Evolutionary conservation across 2,888 invertebrate species (phyloP).

Genomic region (Parochlus steinenii): DNA sequence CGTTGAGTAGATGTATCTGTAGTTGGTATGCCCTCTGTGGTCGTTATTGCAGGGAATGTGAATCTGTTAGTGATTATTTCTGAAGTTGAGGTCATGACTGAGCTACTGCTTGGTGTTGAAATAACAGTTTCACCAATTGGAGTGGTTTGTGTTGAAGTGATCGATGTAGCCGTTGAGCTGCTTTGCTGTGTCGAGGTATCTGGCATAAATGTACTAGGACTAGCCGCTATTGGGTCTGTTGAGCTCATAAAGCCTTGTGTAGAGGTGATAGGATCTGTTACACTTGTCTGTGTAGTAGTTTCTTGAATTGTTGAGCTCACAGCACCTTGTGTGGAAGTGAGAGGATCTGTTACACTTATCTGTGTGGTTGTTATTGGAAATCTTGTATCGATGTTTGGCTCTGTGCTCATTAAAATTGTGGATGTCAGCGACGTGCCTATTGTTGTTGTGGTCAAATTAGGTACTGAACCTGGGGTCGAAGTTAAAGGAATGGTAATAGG

Average conservation of each 20-base stretch:
- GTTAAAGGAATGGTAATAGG: conserved; percentile 13
- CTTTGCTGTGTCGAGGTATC: background rate
- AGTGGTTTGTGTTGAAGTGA: background rate
- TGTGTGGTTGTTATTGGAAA: background rate
- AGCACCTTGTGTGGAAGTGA: too few species aligned
- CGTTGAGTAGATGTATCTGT: conserved; percentile 3
- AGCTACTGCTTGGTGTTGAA: background rate
- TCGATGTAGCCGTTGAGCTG: background rate
- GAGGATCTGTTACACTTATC: too few species aligned
- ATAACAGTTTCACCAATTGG: background rate
- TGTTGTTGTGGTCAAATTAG: background rate
- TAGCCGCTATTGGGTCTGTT: too few species aligned
- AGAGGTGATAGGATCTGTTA: too few species aligned
- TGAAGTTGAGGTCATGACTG: background rate
- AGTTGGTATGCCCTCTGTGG: too few species aligned
- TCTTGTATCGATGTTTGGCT: too few species aligned
- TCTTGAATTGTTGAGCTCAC: background rate
- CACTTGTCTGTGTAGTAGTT: background rate
- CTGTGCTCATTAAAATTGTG: too few species aligned
- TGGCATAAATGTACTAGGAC: background rate
- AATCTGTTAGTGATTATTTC: background rate
- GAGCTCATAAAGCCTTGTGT: too few species aligned
- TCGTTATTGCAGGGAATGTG: background rate
- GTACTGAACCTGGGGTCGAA: conserved; percentile 10
- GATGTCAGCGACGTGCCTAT: conserved; percentile 12